A percentile compares a stretch with the other conserved stretches of the same genome.
These are phyloP conservation scores for Eledona agricola DNA, from an alignment of 2,888 invertebrate genomes.

Conservation along the genomic window DNA sequence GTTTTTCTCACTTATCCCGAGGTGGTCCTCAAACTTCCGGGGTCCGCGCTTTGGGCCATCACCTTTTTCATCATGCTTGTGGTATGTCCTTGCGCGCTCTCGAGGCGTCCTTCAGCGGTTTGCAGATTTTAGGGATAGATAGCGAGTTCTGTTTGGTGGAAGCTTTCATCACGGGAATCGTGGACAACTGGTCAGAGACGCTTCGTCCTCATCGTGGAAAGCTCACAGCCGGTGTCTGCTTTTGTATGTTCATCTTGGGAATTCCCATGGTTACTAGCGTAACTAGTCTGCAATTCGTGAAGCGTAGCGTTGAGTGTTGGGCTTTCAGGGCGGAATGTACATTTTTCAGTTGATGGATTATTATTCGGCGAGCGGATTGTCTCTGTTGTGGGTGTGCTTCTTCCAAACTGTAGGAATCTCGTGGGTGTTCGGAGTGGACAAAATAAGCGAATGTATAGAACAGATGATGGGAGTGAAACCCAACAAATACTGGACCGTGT, in stretches of 20 bases:
- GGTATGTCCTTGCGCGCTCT: no score
- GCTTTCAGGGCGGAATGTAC: conserved; percentile 87
- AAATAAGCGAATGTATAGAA: conserved; percentile 68
- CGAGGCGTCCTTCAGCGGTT: no score
- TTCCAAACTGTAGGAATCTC: conserved; percentile 70
- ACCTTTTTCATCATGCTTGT: conserved; percentile 79
- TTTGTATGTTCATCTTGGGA: conserved; percentile 83
- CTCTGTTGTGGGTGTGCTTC: conserved; percentile 69
- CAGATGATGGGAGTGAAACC: conserved; percentile 71
- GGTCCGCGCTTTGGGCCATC: conserved; percentile 74
- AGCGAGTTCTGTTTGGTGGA: conserved; percentile 78
- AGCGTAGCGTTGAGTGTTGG: no score
- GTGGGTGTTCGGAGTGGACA: conserved; percentile 69
- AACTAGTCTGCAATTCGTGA: conserved; percentile 43
- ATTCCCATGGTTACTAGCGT: conserved; percentile 88
- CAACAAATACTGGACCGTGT: conserved; percentile 66
- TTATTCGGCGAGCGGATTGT: conserved; percentile 69
- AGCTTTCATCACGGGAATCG: conserved; percentile 68
- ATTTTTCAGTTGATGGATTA: conserved; percentile 89
- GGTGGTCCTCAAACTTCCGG: conserved; percentile 76
- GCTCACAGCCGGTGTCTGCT: conserved; percentile 77
- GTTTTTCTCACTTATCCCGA: conserved; percentile 81
- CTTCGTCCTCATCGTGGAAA: conserved; percentile 69
- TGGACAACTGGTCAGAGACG: conserved; percentile 68
- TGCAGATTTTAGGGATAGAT: conserved; percentile 75